phyloP scores from a whole-genome alignment of 2,797 vertebrate genomes.

The Argentina silus region DNA sequence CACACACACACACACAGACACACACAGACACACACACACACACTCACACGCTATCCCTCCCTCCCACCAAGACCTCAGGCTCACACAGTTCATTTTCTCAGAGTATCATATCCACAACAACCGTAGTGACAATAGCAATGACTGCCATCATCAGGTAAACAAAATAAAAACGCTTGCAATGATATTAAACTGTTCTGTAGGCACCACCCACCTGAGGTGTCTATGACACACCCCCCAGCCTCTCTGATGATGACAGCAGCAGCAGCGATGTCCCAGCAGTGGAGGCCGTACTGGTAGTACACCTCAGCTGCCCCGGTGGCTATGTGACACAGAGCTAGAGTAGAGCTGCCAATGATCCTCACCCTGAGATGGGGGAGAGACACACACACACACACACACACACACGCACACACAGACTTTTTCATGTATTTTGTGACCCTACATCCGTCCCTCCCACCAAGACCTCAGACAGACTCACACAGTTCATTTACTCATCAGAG shows the following conservation, averaged over 20 bases:
- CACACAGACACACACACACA: not conserved
- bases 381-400: no score
- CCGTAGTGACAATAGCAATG: not conserved
- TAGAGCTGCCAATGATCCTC: slow-evolving; percentile 86
- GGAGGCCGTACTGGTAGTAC: slow-evolving; percentile 89
- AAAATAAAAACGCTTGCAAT: no score
- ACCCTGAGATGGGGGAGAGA: slow-evolving; percentile 63
- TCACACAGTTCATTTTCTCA: no score
- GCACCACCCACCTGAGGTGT: slow-evolving; percentile 52
- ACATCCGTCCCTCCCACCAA: no score
- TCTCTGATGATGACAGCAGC: slow-evolving; percentile 84
- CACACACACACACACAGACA: slow-evolving; percentile 24
- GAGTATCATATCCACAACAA: no score
- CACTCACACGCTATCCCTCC: slow-evolving; percentile 3
- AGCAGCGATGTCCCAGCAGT: slow-evolving; percentile 92
- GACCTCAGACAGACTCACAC: no score
- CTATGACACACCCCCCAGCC: slow-evolving; percentile 83
- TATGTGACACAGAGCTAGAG: slow-evolving; percentile 88
- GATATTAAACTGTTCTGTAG: no score
- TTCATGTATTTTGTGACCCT: no score
- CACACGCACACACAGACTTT: no score
- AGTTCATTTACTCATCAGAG: no score
- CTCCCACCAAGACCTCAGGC: no score
- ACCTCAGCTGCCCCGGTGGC: slow-evolving; percentile 84
- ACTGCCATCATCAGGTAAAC: no score